Percentiles rank a stretch among this genome's conserved stretches.
phyloP scores from a whole-genome alignment of 1,140 invertebrate genomes.

The Choristoneura fumiferana region DNA sequence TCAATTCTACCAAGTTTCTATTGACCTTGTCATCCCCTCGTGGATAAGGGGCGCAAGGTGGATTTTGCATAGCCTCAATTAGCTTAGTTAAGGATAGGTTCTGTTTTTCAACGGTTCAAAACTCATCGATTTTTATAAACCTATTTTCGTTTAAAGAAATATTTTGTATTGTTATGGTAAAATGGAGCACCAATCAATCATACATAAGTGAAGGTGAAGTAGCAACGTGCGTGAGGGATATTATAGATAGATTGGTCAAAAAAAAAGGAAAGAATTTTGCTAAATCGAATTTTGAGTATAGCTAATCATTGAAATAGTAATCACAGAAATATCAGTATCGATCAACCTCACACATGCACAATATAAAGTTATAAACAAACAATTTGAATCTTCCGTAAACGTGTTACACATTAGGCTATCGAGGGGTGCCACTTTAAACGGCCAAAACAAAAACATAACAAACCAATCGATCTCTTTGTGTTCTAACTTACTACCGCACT shows the following conservation, averaged over 20 bases:
- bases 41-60: conserved; percentile 39
- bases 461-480: not conserved
- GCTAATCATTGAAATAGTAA: not conserved
- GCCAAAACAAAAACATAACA: not conserved
- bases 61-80: conserved; percentile 17
- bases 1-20: conserved; percentile 27
- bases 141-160: too few relatives aligned
- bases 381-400: conserved; percentile 6
- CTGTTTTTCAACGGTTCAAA: too few relatives aligned
- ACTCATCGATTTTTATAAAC: too few relatives aligned
- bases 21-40: conserved; percentile 43
- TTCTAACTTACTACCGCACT: not conserved
- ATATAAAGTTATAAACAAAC: conserved; percentile 2
- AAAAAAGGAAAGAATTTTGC: too few relatives aligned
- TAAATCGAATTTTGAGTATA: too few relatives aligned
- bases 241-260: too few relatives aligned
- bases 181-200: too few relatives aligned
- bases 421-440: not conserved
- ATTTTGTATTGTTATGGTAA: too few relatives aligned
- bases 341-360: not conserved
- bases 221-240: too few relatives aligned
- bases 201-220: too few relatives aligned
- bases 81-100: too few relatives aligned
- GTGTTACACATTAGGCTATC: conserved; percentile 8
- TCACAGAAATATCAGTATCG: not conserved